Evolutionary conservation across 1,140 invertebrate genomes (phyloP).

Genomic region (Choristoneura fumiferana): DNA sequence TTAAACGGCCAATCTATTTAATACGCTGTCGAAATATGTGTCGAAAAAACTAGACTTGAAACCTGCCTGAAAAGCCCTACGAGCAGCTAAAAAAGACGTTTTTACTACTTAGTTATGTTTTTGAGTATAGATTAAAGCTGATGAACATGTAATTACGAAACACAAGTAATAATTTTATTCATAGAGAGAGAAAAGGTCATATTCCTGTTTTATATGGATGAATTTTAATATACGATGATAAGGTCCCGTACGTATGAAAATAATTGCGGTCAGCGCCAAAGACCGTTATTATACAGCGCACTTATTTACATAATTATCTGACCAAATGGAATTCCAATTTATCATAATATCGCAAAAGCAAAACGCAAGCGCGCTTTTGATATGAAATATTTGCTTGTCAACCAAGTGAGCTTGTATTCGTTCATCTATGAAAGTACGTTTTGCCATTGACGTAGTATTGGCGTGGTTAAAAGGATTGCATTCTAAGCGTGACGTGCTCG

Average conservation of each 20-base stretch:
- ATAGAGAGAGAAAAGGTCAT: conserved; percentile 47
- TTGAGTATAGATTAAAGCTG: neutral
- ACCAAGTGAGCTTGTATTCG: too few species aligned
- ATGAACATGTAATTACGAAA: too few species aligned
- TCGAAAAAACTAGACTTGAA: neutral
- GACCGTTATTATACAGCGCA: conserved; percentile 9
- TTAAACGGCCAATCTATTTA: too few species aligned
- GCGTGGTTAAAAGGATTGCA: too few species aligned
- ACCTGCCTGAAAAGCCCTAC: neutral
- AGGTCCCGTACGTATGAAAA: conserved; percentile 36
- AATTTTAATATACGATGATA: conserved; percentile 65
- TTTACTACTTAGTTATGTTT: neutral
- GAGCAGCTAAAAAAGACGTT: neutral
- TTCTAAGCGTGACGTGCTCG: too few species aligned
- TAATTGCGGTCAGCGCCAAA: conserved; percentile 46
- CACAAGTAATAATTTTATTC: conserved; percentile 41
- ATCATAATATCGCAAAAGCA: neutral
- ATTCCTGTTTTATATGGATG: conserved; percentile 39
- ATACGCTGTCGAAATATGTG: too few species aligned
- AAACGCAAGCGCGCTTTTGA: too few species aligned
- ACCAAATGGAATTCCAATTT: neutral
- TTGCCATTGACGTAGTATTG: too few species aligned
- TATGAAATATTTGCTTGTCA: too few species aligned
- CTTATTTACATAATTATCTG: conserved; percentile 15
- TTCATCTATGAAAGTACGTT: too few species aligned